Conservation (phyloP, 2,888 invertebrate genomes). For the Tinea pellionella region DNA sequence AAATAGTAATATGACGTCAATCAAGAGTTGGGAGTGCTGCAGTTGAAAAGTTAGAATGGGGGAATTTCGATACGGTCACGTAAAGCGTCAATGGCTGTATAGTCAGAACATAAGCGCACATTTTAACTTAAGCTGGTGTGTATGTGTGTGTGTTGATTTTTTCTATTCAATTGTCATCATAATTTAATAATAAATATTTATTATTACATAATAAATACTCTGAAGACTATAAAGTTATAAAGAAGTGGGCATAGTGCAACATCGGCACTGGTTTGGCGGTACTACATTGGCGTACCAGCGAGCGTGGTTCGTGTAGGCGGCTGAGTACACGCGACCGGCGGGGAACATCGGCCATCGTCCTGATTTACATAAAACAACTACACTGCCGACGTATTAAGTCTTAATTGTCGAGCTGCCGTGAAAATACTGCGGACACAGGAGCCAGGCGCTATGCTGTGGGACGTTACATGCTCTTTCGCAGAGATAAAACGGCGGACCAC, state of each 20-base stretch:
- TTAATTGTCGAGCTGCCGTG: slow-evolving; percentile 58
- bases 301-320: slow-evolving; percentile 9
- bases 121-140: too few species aligned
- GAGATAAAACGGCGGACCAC: slow-evolving; percentile 33
- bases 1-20: too few species aligned
- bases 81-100: too few species aligned
- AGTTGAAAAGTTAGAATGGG: too few species aligned
- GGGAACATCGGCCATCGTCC: slow-evolving; percentile 23
- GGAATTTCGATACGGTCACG: too few species aligned
- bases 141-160: too few species aligned
- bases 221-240: too few species aligned
- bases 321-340: slow-evolving; percentile 13
- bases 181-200: too few species aligned
- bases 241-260: not conserved
- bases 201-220: too few species aligned
- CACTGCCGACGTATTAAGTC: slow-evolving; percentile 59
- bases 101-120: too few species aligned
- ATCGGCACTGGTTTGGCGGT: not conserved
- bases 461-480: slow-evolving; percentile 44
- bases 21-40: too few species aligned
- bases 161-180: too few species aligned
- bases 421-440: slow-evolving; percentile 18
- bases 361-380: slow-evolving; percentile 67
- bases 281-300: not conserved
- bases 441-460: slow-evolving; percentile 41